These are phyloP conservation scores for Loris lydekkerianus DNA, from an alignment of 2,797 vertebrate genomes.

Conservation along the genomic window DNA sequence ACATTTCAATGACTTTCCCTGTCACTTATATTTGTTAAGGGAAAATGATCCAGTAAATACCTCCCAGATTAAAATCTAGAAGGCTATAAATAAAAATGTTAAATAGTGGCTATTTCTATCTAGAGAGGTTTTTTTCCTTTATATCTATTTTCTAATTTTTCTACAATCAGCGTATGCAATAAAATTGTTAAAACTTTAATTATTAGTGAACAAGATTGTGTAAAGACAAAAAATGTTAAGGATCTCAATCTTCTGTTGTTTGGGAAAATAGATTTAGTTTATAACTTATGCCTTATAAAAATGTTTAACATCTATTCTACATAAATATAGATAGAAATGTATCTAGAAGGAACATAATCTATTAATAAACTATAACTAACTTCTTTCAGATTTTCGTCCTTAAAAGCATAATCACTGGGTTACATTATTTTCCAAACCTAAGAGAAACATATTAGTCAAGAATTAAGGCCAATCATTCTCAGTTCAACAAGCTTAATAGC, in stretches of 20 bases:
- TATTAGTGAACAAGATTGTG: neutral
- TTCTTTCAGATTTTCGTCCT: neutral
- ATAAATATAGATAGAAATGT: neutral
- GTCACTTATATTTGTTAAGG: neutral
- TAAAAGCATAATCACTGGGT: neutral
- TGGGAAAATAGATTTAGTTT: slow-evolving; percentile 24
- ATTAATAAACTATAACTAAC: neutral
- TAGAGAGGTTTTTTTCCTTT: neutral
- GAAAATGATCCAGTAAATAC: neutral
- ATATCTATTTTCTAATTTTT: slow-evolving; percentile 5
- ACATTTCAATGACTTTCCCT: neutral
- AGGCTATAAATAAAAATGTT: slow-evolving; percentile 50
- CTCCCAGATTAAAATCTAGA: slow-evolving; percentile 26
- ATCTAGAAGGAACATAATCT: slow-evolving; percentile 29
- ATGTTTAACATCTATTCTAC: slow-evolving; percentile 41
- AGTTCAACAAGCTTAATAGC: neutral
- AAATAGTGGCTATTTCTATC: neutral
- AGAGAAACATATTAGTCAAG: slow-evolving; percentile 39
- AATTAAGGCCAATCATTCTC: slow-evolving; percentile 47
- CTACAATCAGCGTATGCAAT: neutral
- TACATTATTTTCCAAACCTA: slow-evolving; percentile 16
- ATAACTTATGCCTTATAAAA: slow-evolving; percentile 34
- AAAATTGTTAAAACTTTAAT: slow-evolving; percentile 32
- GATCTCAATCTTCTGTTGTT: neutral
- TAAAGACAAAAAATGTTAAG: slow-evolving; percentile 26